Evolutionary conservation across 2,888 invertebrate genomes (phyloP).

Genomic region (Lingula anatina): DNA sequence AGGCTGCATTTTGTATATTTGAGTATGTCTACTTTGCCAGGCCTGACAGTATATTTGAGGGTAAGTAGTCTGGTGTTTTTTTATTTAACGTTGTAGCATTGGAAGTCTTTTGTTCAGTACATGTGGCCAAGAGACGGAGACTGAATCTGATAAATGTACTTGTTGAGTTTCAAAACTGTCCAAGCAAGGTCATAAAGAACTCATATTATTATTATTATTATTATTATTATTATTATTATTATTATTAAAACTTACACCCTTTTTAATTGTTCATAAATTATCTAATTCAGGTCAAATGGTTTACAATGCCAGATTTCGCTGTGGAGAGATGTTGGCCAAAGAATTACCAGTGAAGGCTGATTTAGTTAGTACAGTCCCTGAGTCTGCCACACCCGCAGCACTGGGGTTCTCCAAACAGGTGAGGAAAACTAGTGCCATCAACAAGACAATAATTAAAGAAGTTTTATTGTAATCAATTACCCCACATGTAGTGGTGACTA

Average conservation of each 20-base stretch:
- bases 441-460: no score
- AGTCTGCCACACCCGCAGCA: conserved; percentile 90
- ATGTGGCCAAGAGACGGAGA: no score
- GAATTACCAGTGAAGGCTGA: conserved; percentile 91
- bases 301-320: conserved; percentile 87
- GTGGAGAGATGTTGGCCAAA: conserved; percentile 84
- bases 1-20: conserved; percentile 95
- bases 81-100: no score
- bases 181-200: not conserved
- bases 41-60: conserved; percentile 93
- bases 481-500: no score
- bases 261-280: not conserved
- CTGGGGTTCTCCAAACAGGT: conserved; percentile 90
- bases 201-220: no score
- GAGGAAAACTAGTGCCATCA: no score
- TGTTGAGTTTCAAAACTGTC: no score
- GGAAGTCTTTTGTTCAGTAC: no score
- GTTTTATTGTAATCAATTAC: no score
- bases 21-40: conserved; percentile 99
- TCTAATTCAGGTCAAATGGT: conserved; percentile 60
- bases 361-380: conserved; percentile 94
- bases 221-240: not conserved
- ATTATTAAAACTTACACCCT: not conserved
- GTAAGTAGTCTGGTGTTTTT: conserved; percentile 86
- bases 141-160: no score